phyloP scores from a whole-genome alignment of 2,113 vertebrate genomes.

The Nycticorax nycticorax region DNA sequence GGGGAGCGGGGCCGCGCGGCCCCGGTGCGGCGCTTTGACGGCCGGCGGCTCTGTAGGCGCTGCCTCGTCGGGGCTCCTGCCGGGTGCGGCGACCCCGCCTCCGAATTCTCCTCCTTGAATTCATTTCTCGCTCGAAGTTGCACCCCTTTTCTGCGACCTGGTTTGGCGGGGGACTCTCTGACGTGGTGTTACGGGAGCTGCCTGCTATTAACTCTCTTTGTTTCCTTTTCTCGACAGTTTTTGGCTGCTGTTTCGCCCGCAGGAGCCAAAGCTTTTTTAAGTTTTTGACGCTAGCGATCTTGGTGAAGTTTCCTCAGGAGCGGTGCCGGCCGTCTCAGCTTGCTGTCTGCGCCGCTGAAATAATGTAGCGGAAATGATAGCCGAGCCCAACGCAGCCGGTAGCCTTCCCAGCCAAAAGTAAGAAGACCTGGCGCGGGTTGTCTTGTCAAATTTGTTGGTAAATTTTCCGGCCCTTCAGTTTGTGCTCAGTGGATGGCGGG shows the following conservation, averaged over 20 bases:
- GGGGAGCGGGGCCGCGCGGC: neutral
- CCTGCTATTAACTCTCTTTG: neutral
- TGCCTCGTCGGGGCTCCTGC: neutral
- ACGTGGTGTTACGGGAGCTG: neutral
- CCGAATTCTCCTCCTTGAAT: rapidly evolving
- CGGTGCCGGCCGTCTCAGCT: neutral
- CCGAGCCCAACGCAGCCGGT: slow-evolving; percentile 74
- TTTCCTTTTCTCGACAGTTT: neutral
- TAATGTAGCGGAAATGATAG: slow-evolving; percentile 83
- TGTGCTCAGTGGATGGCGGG: neutral
- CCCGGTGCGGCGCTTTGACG: neutral
- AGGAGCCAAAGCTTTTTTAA: neutral
- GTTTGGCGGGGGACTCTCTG: too few relatives aligned
- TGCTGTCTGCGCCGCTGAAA: neutral
- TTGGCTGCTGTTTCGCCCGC: neutral
- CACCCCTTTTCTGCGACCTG: neutral
- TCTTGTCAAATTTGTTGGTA: rapidly evolving
- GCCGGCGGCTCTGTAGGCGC: neutral
- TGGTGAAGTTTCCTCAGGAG: neutral
- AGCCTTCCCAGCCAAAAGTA: slow-evolving; percentile 76
- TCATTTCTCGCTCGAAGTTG: too few relatives aligned
- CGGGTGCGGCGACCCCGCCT: rapidly evolving
- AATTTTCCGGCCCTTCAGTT: neutral
- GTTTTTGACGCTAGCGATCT: rapidly evolving
- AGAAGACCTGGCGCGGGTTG: slow-evolving; percentile 37